Evolutionary conservation across 2,797 vertebrate genomes (phyloP), one percentile per base, ranked within the genome.

Genomic region (Forpus xanthops): DNA sequence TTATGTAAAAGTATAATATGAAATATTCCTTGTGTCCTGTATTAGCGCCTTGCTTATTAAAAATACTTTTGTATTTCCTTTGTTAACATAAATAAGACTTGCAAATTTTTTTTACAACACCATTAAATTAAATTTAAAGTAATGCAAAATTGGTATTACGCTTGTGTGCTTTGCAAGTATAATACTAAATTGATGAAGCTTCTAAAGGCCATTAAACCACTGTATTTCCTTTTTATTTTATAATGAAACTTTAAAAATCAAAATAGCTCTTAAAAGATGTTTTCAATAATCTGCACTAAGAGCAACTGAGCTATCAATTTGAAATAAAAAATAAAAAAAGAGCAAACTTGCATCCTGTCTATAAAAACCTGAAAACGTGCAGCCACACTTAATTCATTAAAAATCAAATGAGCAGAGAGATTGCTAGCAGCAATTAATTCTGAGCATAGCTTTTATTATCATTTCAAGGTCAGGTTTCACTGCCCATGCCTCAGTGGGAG

Each of bases 61-160:
- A 93, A 76, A 85, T 82, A 96, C 72, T 92, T 92, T 55, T 91
- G 64, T 80, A 93, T 64, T 92, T 53, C 81, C 55, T 96, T 85
- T 96, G 65, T 87, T 92, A 87, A 96, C 87, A 83, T 94, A 86
- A 97, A 93, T 93, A 95, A 91, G 70, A 74, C 85, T 94, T 83
- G 70, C 77, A 83, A 45, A 35, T 33, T 74, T 71, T 79, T 89
- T 61, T 31, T 37, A 30, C 30, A 89, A 85, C 16, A 68, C 39
- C 41, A 23, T 75, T 96, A 88, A 96, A 91, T 90, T 94, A 89
- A 94, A 95, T 96, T 60, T 84, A 58, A 85, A 27, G 55, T 41
- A 91, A 86, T 56, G 44, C 23, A 91, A 84, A 87, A 86, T 49
- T 31, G 42, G 49, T 64, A 64, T 39, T 42, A 47, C 1, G 15